phyloP scores from a whole-genome alignment of 1,140 invertebrate genomes.

The Augochlora pura region DNA sequence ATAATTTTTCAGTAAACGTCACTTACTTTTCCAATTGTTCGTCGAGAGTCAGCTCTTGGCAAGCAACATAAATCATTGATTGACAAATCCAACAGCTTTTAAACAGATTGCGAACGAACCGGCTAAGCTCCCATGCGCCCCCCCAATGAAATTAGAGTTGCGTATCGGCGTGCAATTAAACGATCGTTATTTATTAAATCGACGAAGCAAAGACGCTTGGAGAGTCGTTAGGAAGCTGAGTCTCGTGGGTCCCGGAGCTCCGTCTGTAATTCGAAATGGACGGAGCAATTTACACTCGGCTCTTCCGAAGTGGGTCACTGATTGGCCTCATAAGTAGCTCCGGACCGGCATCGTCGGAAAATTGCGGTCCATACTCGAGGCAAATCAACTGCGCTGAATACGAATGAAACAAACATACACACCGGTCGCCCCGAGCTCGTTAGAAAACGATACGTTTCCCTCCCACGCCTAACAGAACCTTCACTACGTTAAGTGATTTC shows the following conservation, averaged over 20 bases:
- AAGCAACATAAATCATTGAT: too few species aligned
- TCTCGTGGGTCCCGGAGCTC: background rate
- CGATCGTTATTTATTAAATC: slow-evolving; percentile 23
- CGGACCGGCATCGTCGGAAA: slow-evolving; percentile 13
- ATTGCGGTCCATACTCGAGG: slow-evolving; percentile 20
- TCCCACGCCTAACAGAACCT: background rate
- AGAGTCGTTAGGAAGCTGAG: slow-evolving; percentile 11
- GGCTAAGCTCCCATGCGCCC: too few species aligned
- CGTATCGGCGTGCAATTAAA: background rate
- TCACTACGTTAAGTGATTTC: background rate
- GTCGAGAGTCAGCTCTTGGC: too few species aligned
- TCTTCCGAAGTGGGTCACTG: slow-evolving; percentile 1
- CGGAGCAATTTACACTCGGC: slow-evolving; percentile 24
- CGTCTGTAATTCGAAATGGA: slow-evolving; percentile 22
- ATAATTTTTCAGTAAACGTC: too few species aligned
- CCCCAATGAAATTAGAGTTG: background rate
- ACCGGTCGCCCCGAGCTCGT: background rate
- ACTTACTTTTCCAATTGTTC: too few species aligned
- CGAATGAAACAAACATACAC: slow-evolving; percentile 15
- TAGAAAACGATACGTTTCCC: slow-evolving; percentile 4
- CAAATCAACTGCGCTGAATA: slow-evolving; percentile 23
- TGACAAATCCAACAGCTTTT: too few species aligned
- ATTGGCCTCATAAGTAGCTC: slow-evolving; percentile 31
- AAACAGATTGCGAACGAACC: too few species aligned
- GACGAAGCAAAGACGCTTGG: background rate